Conservation (phyloP, 1,140 invertebrate species). For the Mactra quadrangularis region DNA sequence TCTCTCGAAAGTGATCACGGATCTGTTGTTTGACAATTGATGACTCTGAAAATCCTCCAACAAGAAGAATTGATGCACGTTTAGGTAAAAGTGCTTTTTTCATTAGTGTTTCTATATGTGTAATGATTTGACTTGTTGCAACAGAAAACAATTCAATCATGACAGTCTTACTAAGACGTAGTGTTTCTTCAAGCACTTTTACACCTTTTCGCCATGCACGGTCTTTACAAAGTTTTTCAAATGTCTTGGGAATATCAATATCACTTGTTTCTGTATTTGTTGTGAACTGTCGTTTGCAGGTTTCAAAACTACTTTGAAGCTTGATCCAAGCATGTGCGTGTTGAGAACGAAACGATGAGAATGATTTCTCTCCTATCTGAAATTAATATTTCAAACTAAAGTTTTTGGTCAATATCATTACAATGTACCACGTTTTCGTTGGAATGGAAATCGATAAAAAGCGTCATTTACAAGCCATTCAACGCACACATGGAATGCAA, state of each 20-base stretch:
- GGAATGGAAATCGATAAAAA: no score
- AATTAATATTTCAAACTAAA: conserved; percentile 4
- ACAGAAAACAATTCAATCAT: conserved; percentile 18
- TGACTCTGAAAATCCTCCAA: conserved; percentile 52
- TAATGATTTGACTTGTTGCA: background rate
- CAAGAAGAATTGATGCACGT: conserved; percentile 30
- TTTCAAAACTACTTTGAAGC: conserved; percentile 25
- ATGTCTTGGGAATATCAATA: background rate
- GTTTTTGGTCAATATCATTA: no score
- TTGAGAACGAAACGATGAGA: conserved; percentile 5
- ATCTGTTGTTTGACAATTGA: background rate
- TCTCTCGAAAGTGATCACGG: background rate
- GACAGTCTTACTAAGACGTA: background rate
- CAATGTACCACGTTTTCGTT: no score
- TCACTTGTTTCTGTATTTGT: background rate
- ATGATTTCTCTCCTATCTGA: background rate
- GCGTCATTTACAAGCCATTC: no score
- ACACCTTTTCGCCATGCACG: background rate
- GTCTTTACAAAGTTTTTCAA: conserved; percentile 12
- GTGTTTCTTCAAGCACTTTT: background rate
- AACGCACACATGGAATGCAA: no score
- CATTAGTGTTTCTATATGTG: conserved; percentile 16
- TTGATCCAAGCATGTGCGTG: conserved; percentile 7
- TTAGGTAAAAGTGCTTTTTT: background rate
- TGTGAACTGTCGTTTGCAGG: conserved; percentile 8